Percentiles rank a stretch among this genome's conserved stretches.
These are phyloP conservation scores for Brachionus manjavacas DNA, from an alignment of 1,140 invertebrate genomes.

Conservation along the genomic window DNA sequence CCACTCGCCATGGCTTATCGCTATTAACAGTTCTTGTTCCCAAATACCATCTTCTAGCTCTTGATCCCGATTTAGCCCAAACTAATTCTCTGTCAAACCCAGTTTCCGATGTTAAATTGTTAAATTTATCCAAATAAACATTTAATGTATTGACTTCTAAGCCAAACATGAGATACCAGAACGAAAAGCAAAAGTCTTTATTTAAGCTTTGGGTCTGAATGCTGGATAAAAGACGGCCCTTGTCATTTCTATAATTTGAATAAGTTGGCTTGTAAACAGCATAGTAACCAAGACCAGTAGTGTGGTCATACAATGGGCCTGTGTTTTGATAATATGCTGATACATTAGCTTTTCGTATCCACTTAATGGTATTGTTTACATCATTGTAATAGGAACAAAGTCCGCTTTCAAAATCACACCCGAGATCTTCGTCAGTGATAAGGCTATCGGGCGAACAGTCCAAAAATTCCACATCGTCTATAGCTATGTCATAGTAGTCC, in stretches of 20 bases:
- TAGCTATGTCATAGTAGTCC: constrained; percentile 45
- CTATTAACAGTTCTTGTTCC: constrained; percentile 46
- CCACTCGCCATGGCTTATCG: constrained; percentile 4
- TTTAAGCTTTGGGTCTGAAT: not conserved
- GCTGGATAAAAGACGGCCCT: not conserved
- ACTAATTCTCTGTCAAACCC: constrained; percentile 44
- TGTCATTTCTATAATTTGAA: constrained; percentile 35
- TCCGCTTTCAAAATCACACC: constrained; percentile 46
- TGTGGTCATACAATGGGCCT: constrained; percentile 46
- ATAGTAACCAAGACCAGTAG: constrained; percentile 45
- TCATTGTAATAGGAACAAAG: constrained; percentile 71
- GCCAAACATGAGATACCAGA: constrained; percentile 42
- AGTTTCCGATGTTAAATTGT: not conserved
- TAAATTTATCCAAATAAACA: constrained; percentile 46
- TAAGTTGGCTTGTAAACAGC: constrained; percentile 10
- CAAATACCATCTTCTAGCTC: constrained; percentile 51
- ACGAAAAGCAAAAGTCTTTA: not conserved
- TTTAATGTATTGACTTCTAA: constrained; percentile 47
- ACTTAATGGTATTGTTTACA: constrained; percentile 70
- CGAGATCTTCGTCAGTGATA: not conserved
- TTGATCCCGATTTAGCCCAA: constrained; percentile 49
- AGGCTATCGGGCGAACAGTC: constrained; percentile 45
- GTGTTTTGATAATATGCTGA: constrained; percentile 47
- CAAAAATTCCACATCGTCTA: constrained; percentile 50
- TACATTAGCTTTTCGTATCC: constrained; percentile 62